A percentile compares a stretch with the other conserved stretches of the same genome.
Conservation (phyloP, 2,797 vertebrate species). For the Ciconia nigra region DNA sequence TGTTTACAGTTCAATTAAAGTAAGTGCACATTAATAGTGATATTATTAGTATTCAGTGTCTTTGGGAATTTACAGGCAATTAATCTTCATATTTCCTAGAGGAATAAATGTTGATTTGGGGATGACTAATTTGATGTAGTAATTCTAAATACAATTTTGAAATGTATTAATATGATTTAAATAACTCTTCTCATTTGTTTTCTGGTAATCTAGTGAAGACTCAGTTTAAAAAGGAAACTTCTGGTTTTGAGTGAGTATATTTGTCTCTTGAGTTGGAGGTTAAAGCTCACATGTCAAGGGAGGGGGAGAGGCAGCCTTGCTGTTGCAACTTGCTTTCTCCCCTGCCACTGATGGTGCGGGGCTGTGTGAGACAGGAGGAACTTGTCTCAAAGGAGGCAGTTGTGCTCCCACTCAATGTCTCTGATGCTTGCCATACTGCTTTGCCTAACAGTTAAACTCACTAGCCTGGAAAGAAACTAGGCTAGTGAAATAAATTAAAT, state of each 20-base stretch:
- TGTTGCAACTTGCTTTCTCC: not conserved
- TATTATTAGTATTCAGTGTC: not conserved
- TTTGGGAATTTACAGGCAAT: constrained; percentile 11
- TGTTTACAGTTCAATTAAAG: constrained; percentile 31
- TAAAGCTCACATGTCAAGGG: accelerated
- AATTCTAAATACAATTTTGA: not conserved
- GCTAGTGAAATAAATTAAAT: not conserved
- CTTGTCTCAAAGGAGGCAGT: not conserved
- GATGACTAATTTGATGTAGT: not conserved
- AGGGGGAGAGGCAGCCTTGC: not conserved
- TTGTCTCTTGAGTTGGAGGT: not conserved
- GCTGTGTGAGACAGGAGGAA: not conserved
- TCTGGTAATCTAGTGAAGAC: not conserved
- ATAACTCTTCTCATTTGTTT: not conserved
- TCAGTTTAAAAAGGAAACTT: not conserved
- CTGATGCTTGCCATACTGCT: not conserved
- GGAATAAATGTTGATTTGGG: constrained; percentile 17
- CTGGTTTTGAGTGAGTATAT: not conserved
- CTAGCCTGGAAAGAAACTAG: not conserved
- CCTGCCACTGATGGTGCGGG: not conserved
- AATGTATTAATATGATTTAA: not conserved
- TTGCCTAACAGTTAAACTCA: not conserved
- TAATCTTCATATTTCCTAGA: constrained; percentile 29
- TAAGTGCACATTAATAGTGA: not conserved
- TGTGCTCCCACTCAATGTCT: not conserved